These are phyloP conservation scores for Calcarius lapponicus DNA, from an alignment of 2,797 vertebrate species.

Conservation along the genomic window DNA sequence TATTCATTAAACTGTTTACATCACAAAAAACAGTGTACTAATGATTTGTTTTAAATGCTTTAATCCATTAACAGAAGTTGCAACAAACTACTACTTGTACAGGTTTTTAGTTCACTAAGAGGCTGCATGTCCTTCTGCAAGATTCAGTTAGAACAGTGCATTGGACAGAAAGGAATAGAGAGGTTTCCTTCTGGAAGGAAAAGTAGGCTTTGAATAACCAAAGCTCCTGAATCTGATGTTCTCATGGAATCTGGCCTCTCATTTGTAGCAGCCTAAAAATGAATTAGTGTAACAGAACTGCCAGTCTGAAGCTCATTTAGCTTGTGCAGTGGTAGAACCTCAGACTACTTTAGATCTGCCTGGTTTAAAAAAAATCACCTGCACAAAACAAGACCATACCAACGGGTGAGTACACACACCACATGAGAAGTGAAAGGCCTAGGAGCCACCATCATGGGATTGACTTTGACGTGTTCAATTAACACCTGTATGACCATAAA, in stretches of 20 bases:
- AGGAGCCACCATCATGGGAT: background rate
- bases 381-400: background rate
- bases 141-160: background rate
- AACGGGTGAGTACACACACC: background rate
- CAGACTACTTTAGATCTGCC: background rate
- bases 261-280: background rate
- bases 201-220: background rate
- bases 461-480: background rate
- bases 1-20: constrained; percentile 72
- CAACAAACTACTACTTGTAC: background rate
- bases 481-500: fast-evolving
- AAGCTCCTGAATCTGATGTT: background rate
- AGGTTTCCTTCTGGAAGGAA: background rate
- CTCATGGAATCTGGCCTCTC: background rate
- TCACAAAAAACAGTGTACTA: constrained; percentile 49
- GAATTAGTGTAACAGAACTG: background rate
- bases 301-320: background rate
- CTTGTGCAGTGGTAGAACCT: background rate
- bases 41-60: constrained; percentile 42
- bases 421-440: fast-evolving
- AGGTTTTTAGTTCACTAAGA: background rate
- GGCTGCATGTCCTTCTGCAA: background rate
- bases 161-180: background rate
- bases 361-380: background rate
- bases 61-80: constrained; percentile 60